Base-by-base conservation (phyloP, 2,113 vertebrate species). In the Hypocryptadius cinnamomeus region DNA sequence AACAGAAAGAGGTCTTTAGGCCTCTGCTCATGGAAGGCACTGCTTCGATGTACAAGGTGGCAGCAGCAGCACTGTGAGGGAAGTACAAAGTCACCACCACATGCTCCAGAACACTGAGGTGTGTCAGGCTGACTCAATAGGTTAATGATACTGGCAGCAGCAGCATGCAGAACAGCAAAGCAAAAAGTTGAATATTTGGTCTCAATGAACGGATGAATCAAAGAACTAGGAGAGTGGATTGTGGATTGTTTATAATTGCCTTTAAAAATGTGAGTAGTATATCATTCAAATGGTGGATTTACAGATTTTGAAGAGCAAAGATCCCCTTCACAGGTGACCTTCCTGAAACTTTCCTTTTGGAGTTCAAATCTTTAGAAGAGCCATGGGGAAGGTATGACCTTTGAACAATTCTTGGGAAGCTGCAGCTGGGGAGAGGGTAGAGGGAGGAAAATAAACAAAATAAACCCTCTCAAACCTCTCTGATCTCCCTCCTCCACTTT, bases 31-130 rank as follows among this genome's bases (percentile, higher is more conserved):
- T 20, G 31, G 1, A 0, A 37, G 9, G 19, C 24, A 13, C 15
- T 44, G 22, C 28, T 28, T 28, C 0, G 0, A 14, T 3, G 4
- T 45, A 19, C 11, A 44, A 42, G 72, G 35, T 19, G 35, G 50
- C 31, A 59, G 50, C 31, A 82, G 44, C 40, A 68, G 39, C 69
- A 17, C 42, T 64, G 28, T 3, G 7, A 45, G 15, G 28, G n/a
- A 83, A 77, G 23, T 20, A 48, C 11, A 5, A 48, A 65, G n/a
- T 66, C 47, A 51, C 31, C 31, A 40, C 25, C 33, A 13, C 3
- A 1, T 20, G 22, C 54, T 71, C 54, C 50, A 90, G 72, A 87
- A 84, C 0, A 0, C 15, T 56, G n/a, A 88, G 37, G 40, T 60
- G 37, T 17, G 13, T 74, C 69, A 81, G 69, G 37, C 23, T 85